Conservation (phyloP, 2,113 vertebrate genomes). For the Malurus melanocephalus region DNA sequence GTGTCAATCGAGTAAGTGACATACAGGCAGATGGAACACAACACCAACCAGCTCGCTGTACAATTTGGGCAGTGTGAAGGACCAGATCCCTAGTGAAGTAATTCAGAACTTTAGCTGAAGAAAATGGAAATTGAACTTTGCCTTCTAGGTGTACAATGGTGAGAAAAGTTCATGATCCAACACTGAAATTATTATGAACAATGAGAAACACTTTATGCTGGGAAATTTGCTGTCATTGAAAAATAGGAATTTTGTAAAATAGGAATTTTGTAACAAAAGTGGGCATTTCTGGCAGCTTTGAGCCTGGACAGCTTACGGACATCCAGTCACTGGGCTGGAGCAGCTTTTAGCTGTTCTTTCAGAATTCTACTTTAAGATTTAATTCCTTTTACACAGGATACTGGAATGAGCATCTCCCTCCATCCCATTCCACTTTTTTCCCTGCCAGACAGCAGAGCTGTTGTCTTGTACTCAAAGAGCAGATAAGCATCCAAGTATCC, state of each 20-base stretch:
- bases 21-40: background rate
- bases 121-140: background rate
- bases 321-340: background rate
- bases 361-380: background rate
- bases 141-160: background rate
- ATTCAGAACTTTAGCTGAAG: background rate
- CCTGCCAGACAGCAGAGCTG: background rate
- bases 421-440: background rate
- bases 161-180: background rate
- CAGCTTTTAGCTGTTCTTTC: background rate
- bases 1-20: background rate
- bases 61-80: background rate
- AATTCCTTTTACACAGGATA: background rate
- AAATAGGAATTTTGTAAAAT: background rate
- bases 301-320: background rate
- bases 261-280: background rate
- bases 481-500: background rate
- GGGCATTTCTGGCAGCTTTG: background rate
- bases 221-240: background rate
- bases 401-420: background rate
- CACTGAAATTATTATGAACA: background rate
- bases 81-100: background rate
- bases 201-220: background rate
- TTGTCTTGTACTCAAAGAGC: background rate
- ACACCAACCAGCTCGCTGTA: rapidly evolving